phyloP scores from a whole-genome alignment of 2,888 invertebrate species.

The Octonoba sinensis region DNA sequence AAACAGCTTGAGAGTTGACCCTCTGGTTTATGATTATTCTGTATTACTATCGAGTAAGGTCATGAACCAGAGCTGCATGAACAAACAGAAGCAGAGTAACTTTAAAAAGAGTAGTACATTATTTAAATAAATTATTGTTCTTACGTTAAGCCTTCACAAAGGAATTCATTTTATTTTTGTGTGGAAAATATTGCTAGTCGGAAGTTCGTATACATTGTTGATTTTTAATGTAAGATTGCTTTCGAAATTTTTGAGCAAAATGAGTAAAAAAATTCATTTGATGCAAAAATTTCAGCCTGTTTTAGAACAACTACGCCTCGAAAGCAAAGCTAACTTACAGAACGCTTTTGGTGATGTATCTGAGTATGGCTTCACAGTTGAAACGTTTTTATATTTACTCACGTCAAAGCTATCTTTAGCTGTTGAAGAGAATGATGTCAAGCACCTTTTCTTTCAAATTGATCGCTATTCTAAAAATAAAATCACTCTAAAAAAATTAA shows the following conservation, averaged over 20 bases:
- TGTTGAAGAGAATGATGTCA: conserved; percentile 8
- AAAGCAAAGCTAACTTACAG: conserved; percentile 15
- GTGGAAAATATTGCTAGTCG: background rate
- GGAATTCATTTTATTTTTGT: background rate
- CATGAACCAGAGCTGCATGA: too few species aligned
- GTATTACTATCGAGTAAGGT: too few species aligned
- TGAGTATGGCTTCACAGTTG: background rate
- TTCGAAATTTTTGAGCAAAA: too few species aligned
- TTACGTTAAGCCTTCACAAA: background rate
- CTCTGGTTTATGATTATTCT: background rate
- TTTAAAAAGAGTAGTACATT: background rate
- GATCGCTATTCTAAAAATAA: conserved; percentile 37
- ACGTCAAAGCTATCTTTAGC: conserved; percentile 11
- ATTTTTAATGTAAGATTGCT: too few species aligned
- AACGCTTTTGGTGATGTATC: conserved; percentile 12
- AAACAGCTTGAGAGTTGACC: background rate
- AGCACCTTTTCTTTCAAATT: conserved; percentile 36
- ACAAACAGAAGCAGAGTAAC: too few species aligned
- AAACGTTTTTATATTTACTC: conserved; percentile 10
- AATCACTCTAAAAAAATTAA: conserved; percentile 13
- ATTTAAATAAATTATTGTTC: background rate
- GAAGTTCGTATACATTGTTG: background rate
- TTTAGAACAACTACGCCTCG: conserved; percentile 22
- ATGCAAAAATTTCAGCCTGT: conserved; percentile 35
- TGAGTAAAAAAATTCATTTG: too few species aligned